These are phyloP conservation scores for Microctonus brassicae DNA, from an alignment of 2,888 invertebrate species.

Conservation along the genomic window DNA sequence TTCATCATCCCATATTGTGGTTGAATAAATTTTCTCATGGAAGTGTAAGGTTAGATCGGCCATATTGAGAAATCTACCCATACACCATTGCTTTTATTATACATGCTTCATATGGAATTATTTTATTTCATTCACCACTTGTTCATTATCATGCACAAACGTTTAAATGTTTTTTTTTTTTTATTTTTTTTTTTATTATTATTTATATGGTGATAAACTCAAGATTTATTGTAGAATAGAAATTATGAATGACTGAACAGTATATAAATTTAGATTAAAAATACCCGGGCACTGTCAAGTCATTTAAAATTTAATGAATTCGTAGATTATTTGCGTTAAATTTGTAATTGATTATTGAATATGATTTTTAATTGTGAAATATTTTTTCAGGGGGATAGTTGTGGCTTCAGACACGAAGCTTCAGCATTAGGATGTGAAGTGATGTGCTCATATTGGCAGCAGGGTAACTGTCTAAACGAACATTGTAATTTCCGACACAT, in stretches of 20 bases:
- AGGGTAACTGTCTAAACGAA: conserved; percentile 83
- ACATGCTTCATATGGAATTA: not conserved
- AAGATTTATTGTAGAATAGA: not conserved
- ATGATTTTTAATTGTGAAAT: not conserved
- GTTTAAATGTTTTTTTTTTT: not conserved
- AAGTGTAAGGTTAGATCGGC: conserved; percentile 60
- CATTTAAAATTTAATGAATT: not conserved
- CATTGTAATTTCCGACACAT: conserved; percentile 88
- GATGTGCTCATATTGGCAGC: conserved; percentile 85
- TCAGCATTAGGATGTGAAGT: conserved; percentile 86
- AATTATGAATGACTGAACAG: not conserved
- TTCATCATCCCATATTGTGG: conserved; percentile 45
- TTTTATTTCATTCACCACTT: not conserved
- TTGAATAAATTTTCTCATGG: conserved; percentile 23
- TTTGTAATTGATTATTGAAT: not conserved
- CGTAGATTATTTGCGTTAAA: not conserved
- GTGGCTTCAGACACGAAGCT: conserved; percentile 88
- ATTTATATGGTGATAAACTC: not conserved
- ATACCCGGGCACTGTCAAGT: not conserved
- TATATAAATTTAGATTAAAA: not conserved
- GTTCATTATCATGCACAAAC: not conserved
- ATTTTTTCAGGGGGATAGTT: conserved; percentile 79
- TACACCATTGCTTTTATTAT: not conserved
- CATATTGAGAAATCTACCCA: conserved; percentile 56
- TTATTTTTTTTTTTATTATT: not conserved